Percentiles rank a stretch among this genome's conserved stretches.
Conservation (phyloP, 2,888 invertebrate genomes). For the Serrognathus titanus region DNA sequence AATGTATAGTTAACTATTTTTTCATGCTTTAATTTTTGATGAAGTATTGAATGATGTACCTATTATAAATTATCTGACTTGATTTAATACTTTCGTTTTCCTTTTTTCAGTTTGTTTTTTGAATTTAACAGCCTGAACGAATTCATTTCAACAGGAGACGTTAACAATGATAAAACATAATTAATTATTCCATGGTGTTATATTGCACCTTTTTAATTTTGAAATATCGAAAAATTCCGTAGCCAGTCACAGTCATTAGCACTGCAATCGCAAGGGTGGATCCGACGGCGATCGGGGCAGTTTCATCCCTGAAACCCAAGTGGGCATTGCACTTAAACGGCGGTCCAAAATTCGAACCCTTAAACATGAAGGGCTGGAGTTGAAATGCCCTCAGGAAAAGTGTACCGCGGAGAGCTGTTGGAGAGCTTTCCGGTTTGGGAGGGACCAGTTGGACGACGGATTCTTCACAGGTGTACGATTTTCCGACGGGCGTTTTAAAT, state of each 20-base stretch:
- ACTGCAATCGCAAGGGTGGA: slow-evolving; percentile 80
- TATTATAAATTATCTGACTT: too few species aligned
- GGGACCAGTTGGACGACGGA: slow-evolving; percentile 60
- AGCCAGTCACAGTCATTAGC: slow-evolving; percentile 76
- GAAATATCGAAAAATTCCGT: slow-evolving; percentile 81
- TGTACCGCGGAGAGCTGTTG: slow-evolving; percentile 41
- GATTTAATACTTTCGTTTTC: too few species aligned
- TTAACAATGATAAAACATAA: too few species aligned
- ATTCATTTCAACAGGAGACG: too few species aligned
- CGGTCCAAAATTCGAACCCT: slow-evolving; percentile 67
- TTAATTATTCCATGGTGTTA: slow-evolving; percentile 79
- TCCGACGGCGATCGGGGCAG: slow-evolving; percentile 80
- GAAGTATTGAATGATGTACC: too few species aligned
- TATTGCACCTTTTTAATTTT: slow-evolving; percentile 89
- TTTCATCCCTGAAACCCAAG: slow-evolving; percentile 67
- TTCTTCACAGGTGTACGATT: slow-evolving; percentile 77
- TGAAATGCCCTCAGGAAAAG: slow-evolving; percentile 52
- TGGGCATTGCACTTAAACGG: slow-evolving; percentile 64
- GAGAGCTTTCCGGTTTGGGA: slow-evolving; percentile 43
- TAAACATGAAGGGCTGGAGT: slow-evolving; percentile 86
- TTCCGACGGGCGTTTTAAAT: slow-evolving; percentile 84
- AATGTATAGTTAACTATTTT: too few species aligned
- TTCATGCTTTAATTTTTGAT: too few species aligned
- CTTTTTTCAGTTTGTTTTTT: too few species aligned
- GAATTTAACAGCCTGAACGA: too few species aligned